These are phyloP conservation scores for Drosophila asahinai DNA, from an alignment of 1,140 invertebrate genomes.

Conservation along the genomic window DNA sequence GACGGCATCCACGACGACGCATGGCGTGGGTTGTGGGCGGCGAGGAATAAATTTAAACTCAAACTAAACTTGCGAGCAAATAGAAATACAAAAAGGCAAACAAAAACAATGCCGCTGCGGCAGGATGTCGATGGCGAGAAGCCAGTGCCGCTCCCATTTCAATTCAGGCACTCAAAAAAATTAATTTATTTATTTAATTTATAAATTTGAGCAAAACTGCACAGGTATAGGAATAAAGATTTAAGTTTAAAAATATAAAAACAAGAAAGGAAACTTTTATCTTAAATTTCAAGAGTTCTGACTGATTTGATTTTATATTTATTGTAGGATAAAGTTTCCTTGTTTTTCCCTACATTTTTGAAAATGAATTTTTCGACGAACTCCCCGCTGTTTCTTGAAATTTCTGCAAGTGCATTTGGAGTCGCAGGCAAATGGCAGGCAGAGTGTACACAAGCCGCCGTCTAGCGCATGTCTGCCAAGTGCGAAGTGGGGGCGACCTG, in stretches of 20 bases:
- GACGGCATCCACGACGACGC: constrained; percentile 50
- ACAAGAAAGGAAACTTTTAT: too few relatives aligned
- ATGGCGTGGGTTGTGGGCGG: constrained; percentile 27
- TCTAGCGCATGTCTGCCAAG: constrained; percentile 81
- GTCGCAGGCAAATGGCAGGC: constrained; percentile 61
- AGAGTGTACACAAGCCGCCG: constrained; percentile 76
- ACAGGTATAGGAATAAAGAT: too few relatives aligned
- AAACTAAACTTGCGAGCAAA: constrained; percentile 82
- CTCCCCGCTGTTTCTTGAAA: too few relatives aligned
- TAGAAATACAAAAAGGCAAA: constrained; percentile 84
- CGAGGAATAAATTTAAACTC: constrained; percentile 81
- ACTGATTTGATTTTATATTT: too few relatives aligned
- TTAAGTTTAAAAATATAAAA: too few relatives aligned
- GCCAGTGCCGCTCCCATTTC: constrained; percentile 26
- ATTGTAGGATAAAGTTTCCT: too few relatives aligned
- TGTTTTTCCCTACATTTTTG: too few relatives aligned
- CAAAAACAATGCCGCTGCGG: constrained; percentile 73
- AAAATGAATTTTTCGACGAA: too few relatives aligned
- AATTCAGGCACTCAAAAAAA: not conserved
- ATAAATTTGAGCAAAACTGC: too few relatives aligned
- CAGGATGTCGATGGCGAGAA: constrained; percentile 24
- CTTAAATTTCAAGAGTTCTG: too few relatives aligned
- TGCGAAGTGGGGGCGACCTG: constrained; percentile 55
- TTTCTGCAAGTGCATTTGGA: constrained; percentile 23
- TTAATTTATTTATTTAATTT: too few relatives aligned